Percentiles rank a stretch among this genome's conserved stretches.
These are phyloP conservation scores for Bombus haemorrhoidalis DNA, from an alignment of 1,140 invertebrate genomes.

Conservation along the genomic window DNA sequence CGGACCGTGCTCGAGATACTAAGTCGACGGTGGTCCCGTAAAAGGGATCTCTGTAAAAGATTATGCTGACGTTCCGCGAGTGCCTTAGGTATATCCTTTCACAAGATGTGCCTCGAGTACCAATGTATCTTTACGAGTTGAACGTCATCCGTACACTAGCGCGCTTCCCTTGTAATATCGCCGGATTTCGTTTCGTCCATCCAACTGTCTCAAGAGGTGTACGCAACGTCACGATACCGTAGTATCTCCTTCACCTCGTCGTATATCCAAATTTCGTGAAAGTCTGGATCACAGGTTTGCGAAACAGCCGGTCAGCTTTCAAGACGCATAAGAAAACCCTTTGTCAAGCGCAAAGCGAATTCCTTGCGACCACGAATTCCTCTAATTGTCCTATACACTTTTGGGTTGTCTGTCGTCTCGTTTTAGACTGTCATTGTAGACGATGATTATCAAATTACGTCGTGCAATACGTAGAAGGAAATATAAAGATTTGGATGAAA, in stretches of 20 bases:
- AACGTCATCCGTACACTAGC: slow-evolving; percentile 34
- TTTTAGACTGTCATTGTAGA: background rate
- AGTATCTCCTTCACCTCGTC: slow-evolving; percentile 18
- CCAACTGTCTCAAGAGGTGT: slow-evolving; percentile 40
- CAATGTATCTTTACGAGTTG: slow-evolving; percentile 67
- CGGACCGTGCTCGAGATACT: slow-evolving; percentile 48
- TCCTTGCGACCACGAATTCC: background rate
- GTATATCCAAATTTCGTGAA: slow-evolving; percentile 40
- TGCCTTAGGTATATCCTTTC: slow-evolving; percentile 52
- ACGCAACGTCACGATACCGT: slow-evolving; percentile 25
- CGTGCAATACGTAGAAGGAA: no score
- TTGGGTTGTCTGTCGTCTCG: background rate
- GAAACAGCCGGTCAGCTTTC: background rate
- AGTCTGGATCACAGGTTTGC: slow-evolving; percentile 9
- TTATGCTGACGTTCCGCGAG: slow-evolving; percentile 59
- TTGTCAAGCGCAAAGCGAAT: background rate
- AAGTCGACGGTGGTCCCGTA: slow-evolving; percentile 57
- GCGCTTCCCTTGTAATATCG: slow-evolving; percentile 40
- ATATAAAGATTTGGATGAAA: no score
- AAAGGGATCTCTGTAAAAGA: slow-evolving; percentile 61
- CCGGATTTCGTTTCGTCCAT: slow-evolving; percentile 40
- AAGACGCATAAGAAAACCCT: background rate
- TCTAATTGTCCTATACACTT: background rate
- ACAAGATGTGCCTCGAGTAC: slow-evolving; percentile 50
- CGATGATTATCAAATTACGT: no score